Conservation (phyloP, 1,140 invertebrate genomes). For the Intoshia linei region DNA sequence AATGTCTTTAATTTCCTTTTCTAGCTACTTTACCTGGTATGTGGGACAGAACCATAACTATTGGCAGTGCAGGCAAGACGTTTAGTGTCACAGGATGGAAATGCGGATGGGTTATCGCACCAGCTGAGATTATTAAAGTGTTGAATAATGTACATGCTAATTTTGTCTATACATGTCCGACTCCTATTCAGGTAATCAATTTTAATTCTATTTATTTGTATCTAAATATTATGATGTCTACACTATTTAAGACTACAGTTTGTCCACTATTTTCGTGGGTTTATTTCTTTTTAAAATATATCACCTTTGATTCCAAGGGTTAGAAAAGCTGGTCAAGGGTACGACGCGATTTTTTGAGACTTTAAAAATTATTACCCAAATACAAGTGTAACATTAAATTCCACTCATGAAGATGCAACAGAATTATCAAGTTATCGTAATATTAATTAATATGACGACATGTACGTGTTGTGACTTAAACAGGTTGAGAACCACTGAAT, state of each 20-base stretch:
- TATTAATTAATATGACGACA: too few relatives aligned
- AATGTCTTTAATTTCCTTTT: background rate
- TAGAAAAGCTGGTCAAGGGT: too few relatives aligned
- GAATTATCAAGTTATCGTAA: too few relatives aligned
- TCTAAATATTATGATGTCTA: background rate
- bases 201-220: background rate
- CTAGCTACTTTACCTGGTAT: constrained; percentile 57
- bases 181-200: constrained; percentile 31
- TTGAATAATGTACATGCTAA: constrained; percentile 62
- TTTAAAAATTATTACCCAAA: too few relatives aligned
- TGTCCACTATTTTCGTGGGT: background rate
- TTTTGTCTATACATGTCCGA: constrained; percentile 53
- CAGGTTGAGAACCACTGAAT: too few relatives aligned
- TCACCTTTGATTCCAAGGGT: too few relatives aligned
- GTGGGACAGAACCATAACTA: constrained; percentile 83
- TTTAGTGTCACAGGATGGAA: constrained; percentile 62
- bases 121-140: constrained; percentile 11
- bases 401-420: too few relatives aligned
- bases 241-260: background rate
- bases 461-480: too few relatives aligned
- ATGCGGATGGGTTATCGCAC: constrained; percentile 59
- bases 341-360: too few relatives aligned
- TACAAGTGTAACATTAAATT: too few relatives aligned
- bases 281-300: background rate
- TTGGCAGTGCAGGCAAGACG: constrained; percentile 82